phyloP scores from a whole-genome alignment of 2,888 invertebrate species.

The Drosophila buzzatii region DNA sequence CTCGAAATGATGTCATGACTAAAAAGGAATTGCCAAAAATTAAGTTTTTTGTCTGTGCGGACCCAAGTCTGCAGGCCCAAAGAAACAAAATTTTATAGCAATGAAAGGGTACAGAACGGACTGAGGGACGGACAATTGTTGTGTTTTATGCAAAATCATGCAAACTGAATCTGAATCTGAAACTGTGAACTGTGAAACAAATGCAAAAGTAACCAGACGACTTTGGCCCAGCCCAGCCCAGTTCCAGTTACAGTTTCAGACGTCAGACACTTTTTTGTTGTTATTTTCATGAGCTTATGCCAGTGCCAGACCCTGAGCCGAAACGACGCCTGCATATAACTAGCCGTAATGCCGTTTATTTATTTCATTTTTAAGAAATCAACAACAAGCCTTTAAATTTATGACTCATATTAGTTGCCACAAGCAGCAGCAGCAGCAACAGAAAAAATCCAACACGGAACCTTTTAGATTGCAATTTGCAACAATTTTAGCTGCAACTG shows the following conservation, averaged over 20 bases:
- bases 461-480: conserved; percentile 79
- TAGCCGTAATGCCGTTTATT: conserved; percentile 74
- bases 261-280: conserved; percentile 16
- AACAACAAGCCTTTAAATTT: conserved; percentile 71
- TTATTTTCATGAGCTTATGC: conserved; percentile 21
- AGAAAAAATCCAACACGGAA: conserved; percentile 68
- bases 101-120: conserved; percentile 43
- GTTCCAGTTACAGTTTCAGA: conserved; percentile 48
- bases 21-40: conserved; percentile 74
- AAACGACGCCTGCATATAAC: conserved; percentile 65
- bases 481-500: conserved; percentile 67
- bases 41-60: conserved; percentile 41
- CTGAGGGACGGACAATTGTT: conserved; percentile 29
- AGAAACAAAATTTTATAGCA: conserved; percentile 48
- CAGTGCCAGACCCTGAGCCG: conserved; percentile 67
- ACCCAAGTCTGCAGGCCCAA: conserved; percentile 39
- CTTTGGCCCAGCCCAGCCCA: conserved; percentile 73
- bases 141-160: conserved; percentile 71
- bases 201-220: conserved; percentile 75
- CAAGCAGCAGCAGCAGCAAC: conserved; percentile 36
- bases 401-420: conserved; percentile 72
- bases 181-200: conserved; percentile 57
- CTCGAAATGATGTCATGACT: conserved; percentile 77
- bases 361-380: conserved; percentile 66
- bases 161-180: conserved; percentile 49